phyloP scores from a whole-genome alignment of 2,113 vertebrate species.

The Dipodomys merriami region DNA sequence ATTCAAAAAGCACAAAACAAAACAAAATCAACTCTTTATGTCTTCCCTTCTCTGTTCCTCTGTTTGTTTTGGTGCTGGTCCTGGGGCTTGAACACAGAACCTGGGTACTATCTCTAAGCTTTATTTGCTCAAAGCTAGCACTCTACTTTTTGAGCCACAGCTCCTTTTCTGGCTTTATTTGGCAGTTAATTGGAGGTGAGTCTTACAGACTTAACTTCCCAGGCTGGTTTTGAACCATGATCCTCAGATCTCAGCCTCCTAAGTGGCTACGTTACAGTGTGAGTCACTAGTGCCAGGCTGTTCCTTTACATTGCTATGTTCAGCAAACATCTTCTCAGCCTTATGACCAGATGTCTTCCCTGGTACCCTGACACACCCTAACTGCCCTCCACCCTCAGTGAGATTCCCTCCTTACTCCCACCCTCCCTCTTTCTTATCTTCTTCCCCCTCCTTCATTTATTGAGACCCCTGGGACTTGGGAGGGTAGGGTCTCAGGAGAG shows the following conservation, averaged over 20 bases:
- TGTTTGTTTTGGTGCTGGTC: too few species aligned
- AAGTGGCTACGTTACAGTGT: too few species aligned
- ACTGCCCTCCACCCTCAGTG: background rate
- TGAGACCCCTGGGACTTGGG: background rate
- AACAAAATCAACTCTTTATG: background rate
- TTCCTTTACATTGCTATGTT: background rate
- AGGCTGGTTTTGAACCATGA: too few species aligned
- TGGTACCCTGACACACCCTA: background rate
- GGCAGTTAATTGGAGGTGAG: too few species aligned
- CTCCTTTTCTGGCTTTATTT: too few species aligned
- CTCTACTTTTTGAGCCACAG: too few species aligned
- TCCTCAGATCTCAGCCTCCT: too few species aligned
- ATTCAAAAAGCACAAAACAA: background rate
- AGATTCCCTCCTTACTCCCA: background rate
- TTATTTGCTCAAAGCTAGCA: too few species aligned
- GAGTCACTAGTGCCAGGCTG: background rate
- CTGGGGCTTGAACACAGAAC: too few species aligned
- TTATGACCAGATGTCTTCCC: background rate
- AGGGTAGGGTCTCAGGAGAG: background rate
- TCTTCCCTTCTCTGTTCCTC: background rate
- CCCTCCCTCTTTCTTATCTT: background rate
- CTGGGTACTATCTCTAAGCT: too few species aligned
- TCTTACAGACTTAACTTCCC: too few species aligned
- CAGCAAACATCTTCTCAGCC: background rate
- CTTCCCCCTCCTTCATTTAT: background rate